Evolutionary conservation across 2,113 vertebrate species (phyloP).

Genomic region (Phasianus colchicus): DNA sequence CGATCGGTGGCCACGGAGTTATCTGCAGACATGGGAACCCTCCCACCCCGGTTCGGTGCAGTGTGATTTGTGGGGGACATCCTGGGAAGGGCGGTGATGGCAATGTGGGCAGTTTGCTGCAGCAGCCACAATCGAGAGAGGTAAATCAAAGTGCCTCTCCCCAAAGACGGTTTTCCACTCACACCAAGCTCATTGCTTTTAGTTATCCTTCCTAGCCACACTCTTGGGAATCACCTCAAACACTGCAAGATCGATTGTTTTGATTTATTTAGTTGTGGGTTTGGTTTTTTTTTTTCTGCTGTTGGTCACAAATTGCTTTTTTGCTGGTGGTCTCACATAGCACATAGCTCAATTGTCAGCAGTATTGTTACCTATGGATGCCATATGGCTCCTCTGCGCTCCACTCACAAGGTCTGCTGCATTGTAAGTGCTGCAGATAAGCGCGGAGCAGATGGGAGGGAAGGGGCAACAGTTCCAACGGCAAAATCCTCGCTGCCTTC

Average conservation of each 20-base stretch:
- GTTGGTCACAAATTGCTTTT: background rate
- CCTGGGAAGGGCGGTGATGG: background rate
- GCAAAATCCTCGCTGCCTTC: background rate
- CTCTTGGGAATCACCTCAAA: background rate
- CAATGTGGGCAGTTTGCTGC: rapidly evolving
- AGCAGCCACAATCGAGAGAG: background rate
- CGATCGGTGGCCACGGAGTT: background rate
- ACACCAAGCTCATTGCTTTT: background rate
- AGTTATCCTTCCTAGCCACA: background rate
- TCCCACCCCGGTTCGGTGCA: background rate
- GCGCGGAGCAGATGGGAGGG: slow-evolving; percentile 17
- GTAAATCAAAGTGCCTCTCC: background rate
- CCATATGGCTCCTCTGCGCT: background rate
- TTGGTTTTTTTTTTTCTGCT: background rate
- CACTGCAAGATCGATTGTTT: background rate
- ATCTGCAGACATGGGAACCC: background rate
- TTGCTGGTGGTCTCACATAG: rapidly evolving
- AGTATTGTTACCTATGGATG: background rate
- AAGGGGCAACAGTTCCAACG: background rate
- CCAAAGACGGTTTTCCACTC: background rate
- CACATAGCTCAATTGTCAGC: background rate
- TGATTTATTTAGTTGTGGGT: background rate
- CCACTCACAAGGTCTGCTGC: background rate
- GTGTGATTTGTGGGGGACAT: background rate
- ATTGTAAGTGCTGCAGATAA: background rate